These are phyloP conservation scores for Pimephales promelas DNA, from an alignment of 2,113 vertebrate genomes.

Conservation along the genomic window DNA sequence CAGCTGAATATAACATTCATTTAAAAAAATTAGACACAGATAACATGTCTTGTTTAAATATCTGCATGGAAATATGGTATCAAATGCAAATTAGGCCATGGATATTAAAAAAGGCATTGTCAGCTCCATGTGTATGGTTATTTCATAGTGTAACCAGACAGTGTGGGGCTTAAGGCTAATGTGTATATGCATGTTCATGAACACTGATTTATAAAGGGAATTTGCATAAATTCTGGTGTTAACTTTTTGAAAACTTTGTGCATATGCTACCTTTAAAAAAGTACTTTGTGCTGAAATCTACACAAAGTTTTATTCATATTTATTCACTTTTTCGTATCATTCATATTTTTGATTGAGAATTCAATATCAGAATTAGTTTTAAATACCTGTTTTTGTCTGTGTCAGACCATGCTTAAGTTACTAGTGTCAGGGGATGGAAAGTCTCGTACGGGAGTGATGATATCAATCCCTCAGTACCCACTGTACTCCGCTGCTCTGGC, in stretches of 20 bases:
- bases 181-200: background rate
- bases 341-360: background rate
- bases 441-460: slow-evolving; percentile 74
- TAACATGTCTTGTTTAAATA: no score
- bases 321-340: background rate
- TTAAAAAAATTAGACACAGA: background rate
- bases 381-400: slow-evolving; percentile 4
- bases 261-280: background rate
- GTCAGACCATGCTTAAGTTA: slow-evolving; percentile 77
- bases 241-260: background rate
- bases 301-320: background rate
- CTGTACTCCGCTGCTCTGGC: slow-evolving; percentile 79
- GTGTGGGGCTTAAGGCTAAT: background rate
- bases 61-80: background rate
- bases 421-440: slow-evolving; percentile 71
- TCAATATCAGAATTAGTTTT: background rate
- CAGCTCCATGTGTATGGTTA: background rate
- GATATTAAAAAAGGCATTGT: background rate
- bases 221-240: background rate
- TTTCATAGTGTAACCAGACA: background rate
- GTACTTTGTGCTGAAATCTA: background rate
- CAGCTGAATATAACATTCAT: background rate
- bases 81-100: background rate
- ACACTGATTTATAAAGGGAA: background rate
- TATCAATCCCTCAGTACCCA: slow-evolving; percentile 83